Percentiles rank a stretch among this genome's conserved stretches.
Conservation (phyloP, 30 jellyfish, hydroid and myxozoan species). For the Catostylus mosaicus region DNA sequence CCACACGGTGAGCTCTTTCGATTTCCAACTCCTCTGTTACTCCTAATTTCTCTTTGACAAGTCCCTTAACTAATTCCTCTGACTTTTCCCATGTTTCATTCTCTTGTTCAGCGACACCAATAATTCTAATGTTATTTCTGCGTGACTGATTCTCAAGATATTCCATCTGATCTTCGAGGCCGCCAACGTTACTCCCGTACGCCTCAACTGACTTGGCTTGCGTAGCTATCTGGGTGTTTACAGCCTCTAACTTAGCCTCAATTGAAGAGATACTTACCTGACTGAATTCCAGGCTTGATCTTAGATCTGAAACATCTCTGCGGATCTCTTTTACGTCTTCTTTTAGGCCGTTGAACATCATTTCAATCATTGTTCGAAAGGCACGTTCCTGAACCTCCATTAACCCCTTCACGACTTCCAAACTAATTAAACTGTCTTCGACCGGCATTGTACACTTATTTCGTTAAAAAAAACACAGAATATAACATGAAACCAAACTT, state of each 20-base stretch:
- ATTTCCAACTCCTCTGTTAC: not conserved
- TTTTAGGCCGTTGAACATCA: conserved; percentile 19
- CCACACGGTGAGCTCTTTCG: conserved; percentile 28
- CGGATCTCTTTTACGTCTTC: conserved; percentile 10
- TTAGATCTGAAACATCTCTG: conserved; percentile 17
- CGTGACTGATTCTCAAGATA: conserved; percentile 10
- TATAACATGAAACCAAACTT: too few species aligned
- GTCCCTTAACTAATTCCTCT: conserved; percentile 1
- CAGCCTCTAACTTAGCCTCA: conserved; percentile 1
- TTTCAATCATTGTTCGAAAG: conserved; percentile 16
- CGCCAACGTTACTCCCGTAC: conserved; percentile 8
- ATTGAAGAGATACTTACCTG: conserved; percentile 3
- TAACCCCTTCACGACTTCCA: conserved; percentile 5
- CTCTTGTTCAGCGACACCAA: conserved; percentile 4
- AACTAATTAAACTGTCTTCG: not conserved
- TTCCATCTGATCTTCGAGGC: conserved; percentile 10
- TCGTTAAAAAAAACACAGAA: too few species aligned
- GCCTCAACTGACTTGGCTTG: not conserved
- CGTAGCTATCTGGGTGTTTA: conserved; percentile 8
- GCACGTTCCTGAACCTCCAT: conserved; percentile 18
- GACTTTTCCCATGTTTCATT: conserved; percentile 28
- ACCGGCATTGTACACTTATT: too few species aligned
- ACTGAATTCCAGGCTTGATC: conserved; percentile 20
- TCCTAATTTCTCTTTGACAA: conserved; percentile 6
- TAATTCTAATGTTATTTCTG: conserved; percentile 4